phyloP scores from a whole-genome alignment of 2,113 vertebrate species.

The Erythrocercus mccallii region DNA sequence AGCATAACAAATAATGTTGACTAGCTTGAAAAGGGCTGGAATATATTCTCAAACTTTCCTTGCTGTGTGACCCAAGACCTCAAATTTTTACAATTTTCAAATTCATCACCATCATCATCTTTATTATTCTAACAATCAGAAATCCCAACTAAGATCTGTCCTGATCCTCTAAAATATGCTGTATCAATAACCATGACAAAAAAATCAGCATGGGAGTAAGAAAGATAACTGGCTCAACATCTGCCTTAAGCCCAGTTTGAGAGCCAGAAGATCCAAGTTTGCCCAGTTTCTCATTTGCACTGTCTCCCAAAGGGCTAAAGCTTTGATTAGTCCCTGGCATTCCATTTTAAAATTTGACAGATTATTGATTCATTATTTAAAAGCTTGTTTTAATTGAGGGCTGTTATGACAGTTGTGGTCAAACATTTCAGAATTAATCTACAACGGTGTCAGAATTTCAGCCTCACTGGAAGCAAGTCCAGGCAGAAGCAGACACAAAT shows the following conservation, averaged over 20 bases:
- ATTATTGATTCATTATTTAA: constrained; percentile 47
- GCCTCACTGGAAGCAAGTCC: not conserved
- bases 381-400: constrained; percentile 19
- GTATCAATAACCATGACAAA: not conserved
- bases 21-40: not conserved
- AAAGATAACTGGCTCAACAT: not conserved
- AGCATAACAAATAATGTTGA: not conserved
- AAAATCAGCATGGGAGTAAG: not conserved
- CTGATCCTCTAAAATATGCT: not conserved
- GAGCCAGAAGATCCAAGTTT: not conserved
- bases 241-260: not conserved
- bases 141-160: not conserved
- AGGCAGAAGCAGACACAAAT: not conserved
- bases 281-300: not conserved
- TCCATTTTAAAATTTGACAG: constrained; percentile 7
- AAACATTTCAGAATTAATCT: constrained; percentile 13
- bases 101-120: not conserved
- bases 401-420: not conserved
- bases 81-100: not conserved
- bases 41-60: not conserved
- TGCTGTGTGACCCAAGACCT: not conserved
- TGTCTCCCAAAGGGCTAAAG: not conserved
- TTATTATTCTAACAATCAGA: not conserved
- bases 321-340: not conserved
- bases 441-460: constrained; percentile 8